Conservation (phyloP, 2,113 vertebrate species). For the Strix uralensis region DNA sequence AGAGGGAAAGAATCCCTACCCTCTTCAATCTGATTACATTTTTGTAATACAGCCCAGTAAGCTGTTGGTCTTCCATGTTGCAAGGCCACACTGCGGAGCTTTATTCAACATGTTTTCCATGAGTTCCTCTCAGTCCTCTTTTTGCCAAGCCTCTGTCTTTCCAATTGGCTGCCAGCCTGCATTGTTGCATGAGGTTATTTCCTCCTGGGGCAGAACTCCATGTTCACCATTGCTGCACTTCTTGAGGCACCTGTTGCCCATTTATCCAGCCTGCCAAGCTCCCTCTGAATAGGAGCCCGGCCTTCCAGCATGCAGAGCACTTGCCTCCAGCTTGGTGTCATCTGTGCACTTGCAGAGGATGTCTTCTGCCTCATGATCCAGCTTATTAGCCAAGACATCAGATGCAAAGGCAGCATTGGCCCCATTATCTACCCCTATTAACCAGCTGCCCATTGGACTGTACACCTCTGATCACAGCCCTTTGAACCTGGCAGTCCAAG, state of each 20-base stretch:
- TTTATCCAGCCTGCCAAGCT: background rate
- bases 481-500: background rate
- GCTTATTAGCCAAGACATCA: background rate
- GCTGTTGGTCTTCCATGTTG: background rate
- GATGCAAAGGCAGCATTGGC: background rate
- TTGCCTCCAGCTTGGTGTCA: background rate
- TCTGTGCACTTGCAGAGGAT: background rate
- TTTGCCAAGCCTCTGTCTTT: background rate
- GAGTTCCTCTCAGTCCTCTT: background rate
- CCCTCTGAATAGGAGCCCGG: background rate
- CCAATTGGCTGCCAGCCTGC: background rate
- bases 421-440: background rate
- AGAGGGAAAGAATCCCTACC: background rate
- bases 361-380: background rate
- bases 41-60: background rate
- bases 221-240: background rate
- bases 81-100: background rate
- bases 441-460: background rate
- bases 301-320: background rate
- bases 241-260: background rate
- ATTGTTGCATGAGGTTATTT: background rate
- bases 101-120: background rate
- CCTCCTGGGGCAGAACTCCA: background rate
- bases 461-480: background rate
- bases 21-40: background rate